Conservation (phyloP, 1,140 invertebrate species). For the Apis cerana region DNA sequence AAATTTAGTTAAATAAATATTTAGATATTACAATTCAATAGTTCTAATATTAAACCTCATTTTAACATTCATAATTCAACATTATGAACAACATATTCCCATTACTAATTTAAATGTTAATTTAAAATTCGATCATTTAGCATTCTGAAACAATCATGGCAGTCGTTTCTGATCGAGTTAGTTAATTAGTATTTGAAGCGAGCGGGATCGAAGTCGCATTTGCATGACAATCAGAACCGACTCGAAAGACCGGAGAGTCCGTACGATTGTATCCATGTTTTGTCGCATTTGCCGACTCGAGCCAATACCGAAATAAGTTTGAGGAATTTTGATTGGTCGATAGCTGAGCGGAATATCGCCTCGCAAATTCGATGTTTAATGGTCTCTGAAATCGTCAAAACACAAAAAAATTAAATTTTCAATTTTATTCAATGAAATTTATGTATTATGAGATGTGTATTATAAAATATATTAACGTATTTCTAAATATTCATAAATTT, state of each 20-base stretch:
- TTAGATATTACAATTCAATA: too few species aligned
- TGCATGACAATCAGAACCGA: slow-evolving; percentile 15
- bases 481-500: too few species aligned
- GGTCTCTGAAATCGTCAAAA: too few species aligned
- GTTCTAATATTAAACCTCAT: neutral
- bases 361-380: neutral
- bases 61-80: neutral
- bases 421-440: too few species aligned
- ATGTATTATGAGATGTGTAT: too few species aligned
- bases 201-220: slow-evolving; percentile 51
- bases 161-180: neutral
- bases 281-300: neutral
- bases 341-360: neutral
- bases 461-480: too few species aligned
- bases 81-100: neutral
- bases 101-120: neutral
- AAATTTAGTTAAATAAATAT: too few species aligned
- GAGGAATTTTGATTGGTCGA: neutral
- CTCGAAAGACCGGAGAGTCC: neutral
- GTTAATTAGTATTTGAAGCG: neutral
- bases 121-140: slow-evolving; percentile 9
- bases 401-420: too few species aligned
- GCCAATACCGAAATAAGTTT: neutral
- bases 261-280: neutral
- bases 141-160: slow-evolving; percentile 1